Percentiles rank a stretch among this genome's conserved stretches.
Evolutionary conservation across 2,797 vertebrate species (phyloP).

Genomic region (Limnodromus scolopaceus): DNA sequence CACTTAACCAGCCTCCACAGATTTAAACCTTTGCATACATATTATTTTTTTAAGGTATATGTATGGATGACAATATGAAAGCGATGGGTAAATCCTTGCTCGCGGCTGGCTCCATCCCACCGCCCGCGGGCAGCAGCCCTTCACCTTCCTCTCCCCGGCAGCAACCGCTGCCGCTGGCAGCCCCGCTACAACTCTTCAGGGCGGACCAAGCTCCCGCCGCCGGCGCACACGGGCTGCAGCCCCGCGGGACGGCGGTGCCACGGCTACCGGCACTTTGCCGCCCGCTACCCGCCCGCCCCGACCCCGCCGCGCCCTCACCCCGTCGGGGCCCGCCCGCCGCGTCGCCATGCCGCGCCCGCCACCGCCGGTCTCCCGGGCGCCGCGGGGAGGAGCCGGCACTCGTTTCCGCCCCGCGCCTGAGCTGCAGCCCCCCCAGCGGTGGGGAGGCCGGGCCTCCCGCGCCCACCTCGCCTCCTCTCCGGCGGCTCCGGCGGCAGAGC

Average conservation of each 20-base stretch:
- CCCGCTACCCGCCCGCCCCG: not conserved
- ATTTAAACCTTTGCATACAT: not conserved
- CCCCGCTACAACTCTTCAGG: not conserved
- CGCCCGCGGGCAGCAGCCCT: not conserved
- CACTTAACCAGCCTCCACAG: not conserved
- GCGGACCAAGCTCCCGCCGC: too few relatives aligned
- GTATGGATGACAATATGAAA: not conserved
- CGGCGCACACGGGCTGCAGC: not conserved
- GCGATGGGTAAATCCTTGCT: rapidly evolving
- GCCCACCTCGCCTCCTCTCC: rapidly evolving
- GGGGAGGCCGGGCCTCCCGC: rapidly evolving
- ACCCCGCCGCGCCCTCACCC: not conserved
- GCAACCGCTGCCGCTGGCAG: not conserved
- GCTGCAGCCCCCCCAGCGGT: not conserved
- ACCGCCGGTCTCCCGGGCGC: not conserved
- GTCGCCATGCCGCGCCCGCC: not conserved
- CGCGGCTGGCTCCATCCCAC: rapidly evolving
- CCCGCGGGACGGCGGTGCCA: rapidly evolving
- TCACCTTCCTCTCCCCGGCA: not conserved
- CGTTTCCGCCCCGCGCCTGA: not conserved
- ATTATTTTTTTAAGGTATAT: too few relatives aligned
- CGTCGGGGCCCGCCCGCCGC: not conserved
- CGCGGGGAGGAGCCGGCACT: not conserved
- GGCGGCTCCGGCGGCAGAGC: rapidly evolving
- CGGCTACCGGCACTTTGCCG: too few relatives aligned